Percentiles rank a stretch among this genome's conserved stretches.
These are phyloP conservation scores for Morpho deidamia DNA, from an alignment of 2,888 invertebrate genomes.

Conservation along the genomic window DNA sequence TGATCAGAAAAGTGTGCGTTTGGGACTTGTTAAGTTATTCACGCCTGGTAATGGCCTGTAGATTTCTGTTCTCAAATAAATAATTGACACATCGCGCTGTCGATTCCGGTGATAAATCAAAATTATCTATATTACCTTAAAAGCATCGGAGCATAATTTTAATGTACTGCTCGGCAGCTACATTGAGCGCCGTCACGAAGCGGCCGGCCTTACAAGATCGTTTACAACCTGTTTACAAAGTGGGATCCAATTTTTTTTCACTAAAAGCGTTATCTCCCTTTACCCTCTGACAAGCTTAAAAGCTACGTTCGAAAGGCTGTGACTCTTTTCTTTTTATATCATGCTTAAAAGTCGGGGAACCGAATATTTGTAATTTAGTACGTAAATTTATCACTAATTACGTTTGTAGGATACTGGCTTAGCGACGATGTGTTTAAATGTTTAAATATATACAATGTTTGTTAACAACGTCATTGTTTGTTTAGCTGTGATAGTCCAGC, in stretches of 20 bases:
- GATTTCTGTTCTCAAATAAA: no score
- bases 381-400: constrained; percentile 60
- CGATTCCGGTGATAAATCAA: no score
- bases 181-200: constrained; percentile 13
- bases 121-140: background rate
- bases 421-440: no score
- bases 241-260: constrained; percentile 54
- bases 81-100: background rate
- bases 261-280: constrained; percentile 60
- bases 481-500: no score
- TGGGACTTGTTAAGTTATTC: no score
- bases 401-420: no score
- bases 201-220: constrained; percentile 37
- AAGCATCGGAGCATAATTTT: constrained; percentile 5
- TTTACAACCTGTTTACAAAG: constrained; percentile 70
- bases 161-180: background rate
- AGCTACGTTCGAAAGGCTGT: constrained; percentile 41
- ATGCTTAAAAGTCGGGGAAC: constrained; percentile 1
- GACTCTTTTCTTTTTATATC: constrained; percentile 38
- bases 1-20: no score
- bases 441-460: no score
- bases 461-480: no score
- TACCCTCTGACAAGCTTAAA: constrained; percentile 62
- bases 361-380: constrained; percentile 15
- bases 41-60: no score